Conservation (phyloP, 2,888 invertebrate genomes). For the Meteorus cinctellus region DNA sequence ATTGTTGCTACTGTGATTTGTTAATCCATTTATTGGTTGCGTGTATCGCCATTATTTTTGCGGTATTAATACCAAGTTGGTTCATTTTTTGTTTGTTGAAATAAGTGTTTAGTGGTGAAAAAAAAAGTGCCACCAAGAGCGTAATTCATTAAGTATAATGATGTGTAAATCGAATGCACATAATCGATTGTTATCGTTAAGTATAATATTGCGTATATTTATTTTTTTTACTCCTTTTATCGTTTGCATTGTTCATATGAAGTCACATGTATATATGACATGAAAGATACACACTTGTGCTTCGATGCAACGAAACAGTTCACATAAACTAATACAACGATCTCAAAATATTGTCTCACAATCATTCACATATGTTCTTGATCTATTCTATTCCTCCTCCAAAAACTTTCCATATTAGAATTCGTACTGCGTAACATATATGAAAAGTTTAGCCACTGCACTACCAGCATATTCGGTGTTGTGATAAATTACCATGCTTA, state of each 20-base stretch:
- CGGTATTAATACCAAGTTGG: conserved; percentile 16
- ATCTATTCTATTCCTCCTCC: no score
- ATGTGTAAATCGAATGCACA: conserved; percentile 22
- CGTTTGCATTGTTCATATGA: conserved; percentile 17
- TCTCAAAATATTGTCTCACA: conserved; percentile 33
- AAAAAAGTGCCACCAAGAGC: background rate
- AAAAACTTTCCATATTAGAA: conserved; percentile 75
- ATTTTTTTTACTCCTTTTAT: conserved; percentile 6
- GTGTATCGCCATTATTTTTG: conserved; percentile 1
- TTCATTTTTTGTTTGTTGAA: conserved; percentile 11
- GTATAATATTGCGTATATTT: conserved; percentile 23
- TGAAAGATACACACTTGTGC: conserved; percentile 11
- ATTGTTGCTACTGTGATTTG: conserved; percentile 34
- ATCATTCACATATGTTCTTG: background rate
- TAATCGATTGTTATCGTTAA: conserved; percentile 28
- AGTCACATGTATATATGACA: conserved; percentile 13
- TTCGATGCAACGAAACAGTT: conserved; percentile 26
- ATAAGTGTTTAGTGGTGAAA: background rate
- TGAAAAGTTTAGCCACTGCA: conserved; percentile 88
- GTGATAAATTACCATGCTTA: conserved; percentile 89
- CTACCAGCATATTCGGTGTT: conserved; percentile 84
- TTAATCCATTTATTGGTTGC: conserved; percentile 23
- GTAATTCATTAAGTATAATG: conserved; percentile 14
- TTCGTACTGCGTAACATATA: conserved; percentile 89
- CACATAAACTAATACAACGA: conserved; percentile 38